A percentile compares a stretch with the other conserved stretches of the same genome.
Evolutionary conservation across 2,888 invertebrate genomes (phyloP).

Genomic region (Rapana venosa): DNA sequence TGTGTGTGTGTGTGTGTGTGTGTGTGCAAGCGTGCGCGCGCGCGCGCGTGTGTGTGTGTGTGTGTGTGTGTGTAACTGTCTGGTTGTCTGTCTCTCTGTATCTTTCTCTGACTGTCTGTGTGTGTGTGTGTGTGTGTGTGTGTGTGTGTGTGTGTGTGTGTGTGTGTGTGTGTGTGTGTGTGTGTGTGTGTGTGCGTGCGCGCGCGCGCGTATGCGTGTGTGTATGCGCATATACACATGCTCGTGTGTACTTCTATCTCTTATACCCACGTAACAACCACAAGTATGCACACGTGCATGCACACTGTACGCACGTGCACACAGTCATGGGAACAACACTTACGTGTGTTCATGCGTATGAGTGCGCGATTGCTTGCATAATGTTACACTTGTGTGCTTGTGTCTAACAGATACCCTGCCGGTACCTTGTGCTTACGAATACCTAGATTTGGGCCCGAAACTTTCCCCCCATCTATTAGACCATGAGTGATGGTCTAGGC

Average conservation of each 20-base stretch:
- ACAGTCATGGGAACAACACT: background rate
- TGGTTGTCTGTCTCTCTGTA: conserved; percentile 39
- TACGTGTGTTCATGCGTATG: no score
- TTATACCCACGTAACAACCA: background rate
- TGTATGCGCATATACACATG: background rate
- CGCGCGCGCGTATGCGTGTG: no score
- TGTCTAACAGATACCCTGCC: no score
- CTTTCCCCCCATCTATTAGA: no score
- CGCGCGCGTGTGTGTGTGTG: background rate
- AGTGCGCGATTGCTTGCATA: no score
- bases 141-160: background rate
- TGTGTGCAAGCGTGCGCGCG: background rate
- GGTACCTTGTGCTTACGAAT: no score
- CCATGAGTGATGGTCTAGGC: no score
- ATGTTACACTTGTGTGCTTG: no score
- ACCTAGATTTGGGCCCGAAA: no score
- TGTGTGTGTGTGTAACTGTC: conserved; percentile 25
- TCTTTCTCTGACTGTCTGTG: background rate
- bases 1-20: background rate
- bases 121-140: background rate
- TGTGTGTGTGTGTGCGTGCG: background rate
- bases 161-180: background rate
- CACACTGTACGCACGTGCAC: background rate
- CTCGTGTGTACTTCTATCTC: background rate
- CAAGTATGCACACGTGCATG: background rate